Evolutionary conservation across 2,113 vertebrate genomes (phyloP), one percentile per base, ranked within the genome.

Genomic region (Anolis sagrei): DNA sequence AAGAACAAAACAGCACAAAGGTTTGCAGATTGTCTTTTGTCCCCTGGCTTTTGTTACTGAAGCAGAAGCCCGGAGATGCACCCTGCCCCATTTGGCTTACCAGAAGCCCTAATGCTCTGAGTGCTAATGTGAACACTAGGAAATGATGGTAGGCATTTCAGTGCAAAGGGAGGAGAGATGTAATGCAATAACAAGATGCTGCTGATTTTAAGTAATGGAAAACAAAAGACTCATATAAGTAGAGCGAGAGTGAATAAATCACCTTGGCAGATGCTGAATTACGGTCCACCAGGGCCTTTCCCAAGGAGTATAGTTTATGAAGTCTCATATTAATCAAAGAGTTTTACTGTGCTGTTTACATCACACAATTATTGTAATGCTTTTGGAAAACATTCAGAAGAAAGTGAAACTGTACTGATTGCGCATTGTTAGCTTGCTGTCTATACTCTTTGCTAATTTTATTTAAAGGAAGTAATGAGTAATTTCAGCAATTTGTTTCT

Each of bases 291-390:
- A 81, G n/a, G 34, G 9, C 9, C n/a, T 48, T 81, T 66, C 29
- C 29, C 48, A 29, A 64, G 11, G 77, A 86, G 64, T 14, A 48
- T 62, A 54, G 48, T 77, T 54, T 68, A 75, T n/a, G n/a, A 48
- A 66, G 44, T 29, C 29, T 16, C 29, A 51, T 75, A 81, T 68
- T 81, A 68, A 86, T 54, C 61, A 75, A 75, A 66, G 39, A 86
- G 39, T 80, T 80, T 80, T 86, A 79, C 51, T 66, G 62, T 81
- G 61, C 2, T 76, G 73, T 86, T 86, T 86, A 66, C n/a, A 68
- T 25, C 10, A 29, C 39, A 23, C 61, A 76, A 54, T 86, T 86
- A 76, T 61, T 68, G 68, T 29, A 36, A 76, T 86, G 70, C 25
- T 66, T 80, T 62, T 81, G 70, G 58, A 58, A 75, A 49, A 29